Percentiles rank a stretch among this genome's conserved stretches.
Conservation (phyloP, 2,797 vertebrate species). For the Molossus alvarezi region DNA sequence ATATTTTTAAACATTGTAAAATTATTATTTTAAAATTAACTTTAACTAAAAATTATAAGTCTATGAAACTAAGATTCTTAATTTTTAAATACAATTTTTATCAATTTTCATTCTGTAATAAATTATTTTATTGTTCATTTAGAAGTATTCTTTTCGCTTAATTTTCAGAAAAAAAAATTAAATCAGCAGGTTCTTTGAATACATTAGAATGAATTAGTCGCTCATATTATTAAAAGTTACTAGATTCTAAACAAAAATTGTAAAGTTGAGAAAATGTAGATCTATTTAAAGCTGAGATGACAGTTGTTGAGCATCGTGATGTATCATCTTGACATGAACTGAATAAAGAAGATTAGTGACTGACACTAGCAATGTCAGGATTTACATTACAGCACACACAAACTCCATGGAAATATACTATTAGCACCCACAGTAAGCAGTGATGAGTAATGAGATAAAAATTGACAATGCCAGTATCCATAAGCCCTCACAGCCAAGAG, state of each 20-base stretch:
- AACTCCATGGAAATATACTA: constrained; percentile 90
- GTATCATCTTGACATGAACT: constrained; percentile 94
- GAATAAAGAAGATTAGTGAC: constrained; percentile 94
- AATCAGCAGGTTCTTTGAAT: constrained; percentile 74
- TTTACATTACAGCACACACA: constrained; percentile 91
- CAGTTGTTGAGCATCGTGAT: constrained; percentile 91
- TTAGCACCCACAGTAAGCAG: constrained; percentile 91
- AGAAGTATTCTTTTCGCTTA: constrained; percentile 38
- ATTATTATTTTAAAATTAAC: not conserved
- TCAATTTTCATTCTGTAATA: constrained; percentile 29
- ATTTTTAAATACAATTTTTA: not conserved
- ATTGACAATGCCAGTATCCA: constrained; percentile 95
- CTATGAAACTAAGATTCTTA: not conserved
- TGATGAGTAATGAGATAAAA: constrained; percentile 93
- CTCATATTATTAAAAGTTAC: constrained; percentile 20
- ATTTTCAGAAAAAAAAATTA: constrained; percentile 56
- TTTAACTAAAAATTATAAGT: not conserved
- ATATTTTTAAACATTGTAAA: constrained; percentile 63
- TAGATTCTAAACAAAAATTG: constrained; percentile 78
- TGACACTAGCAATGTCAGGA: constrained; percentile 91
- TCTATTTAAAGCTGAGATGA: constrained; percentile 94
- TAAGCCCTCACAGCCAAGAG: constrained; percentile 93
- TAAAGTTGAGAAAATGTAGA: constrained; percentile 87
- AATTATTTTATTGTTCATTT: constrained; percentile 59
- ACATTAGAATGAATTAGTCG: constrained; percentile 63